Evolutionary conservation across 1,140 invertebrate species (phyloP), one percentile per base, ranked within the genome.

Genomic region (Drosophila baimaii): DNA sequence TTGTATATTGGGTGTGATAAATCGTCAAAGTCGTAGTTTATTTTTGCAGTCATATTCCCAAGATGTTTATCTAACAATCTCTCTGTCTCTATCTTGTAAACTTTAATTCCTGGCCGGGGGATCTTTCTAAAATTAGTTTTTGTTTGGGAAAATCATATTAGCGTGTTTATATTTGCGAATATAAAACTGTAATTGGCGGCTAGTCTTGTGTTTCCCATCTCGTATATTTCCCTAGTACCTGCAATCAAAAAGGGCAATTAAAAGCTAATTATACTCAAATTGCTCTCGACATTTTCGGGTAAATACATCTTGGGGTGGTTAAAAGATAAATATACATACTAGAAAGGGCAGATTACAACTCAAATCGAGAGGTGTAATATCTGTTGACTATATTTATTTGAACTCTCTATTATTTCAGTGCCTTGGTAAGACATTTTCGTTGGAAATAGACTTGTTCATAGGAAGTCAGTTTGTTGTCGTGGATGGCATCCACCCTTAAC

Each of bases 101-200:
- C n/a, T 41, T 47, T 39, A 35, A 27, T 46, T 52, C 41, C 47
- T 17, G 9, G 2, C 21, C 15, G 23, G 49, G 64, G 17, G 21
- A 51, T 52, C 44, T 66, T 70, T 57, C 69, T 55, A 77, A 62
- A 71, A 65, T 58, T 70, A 46, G 52, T 31, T 52, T 44, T 31
- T 64, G 44, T 71, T 79, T 59, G 41, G 31, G 31, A 58, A 56
- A 64, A 61, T 61, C 61, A 46, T 52, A 33, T 57, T 43, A 59
- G 52, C 59, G 62, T 81, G 69, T 78, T 82, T 81, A 69, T 73
- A 37, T 23, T 54, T 46, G 39, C n/a, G 19, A 21, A 43, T n/a
- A 82, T 78, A 75, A 82, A 82, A 74, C 31, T 52, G 58, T 27
- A 82, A 69, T 77, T 77, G 52, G 37, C 54, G n/a, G 23, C 17